phyloP scores from a whole-genome alignment of 2,113 vertebrate genomes.

The Cinclus mexicanus region DNA sequence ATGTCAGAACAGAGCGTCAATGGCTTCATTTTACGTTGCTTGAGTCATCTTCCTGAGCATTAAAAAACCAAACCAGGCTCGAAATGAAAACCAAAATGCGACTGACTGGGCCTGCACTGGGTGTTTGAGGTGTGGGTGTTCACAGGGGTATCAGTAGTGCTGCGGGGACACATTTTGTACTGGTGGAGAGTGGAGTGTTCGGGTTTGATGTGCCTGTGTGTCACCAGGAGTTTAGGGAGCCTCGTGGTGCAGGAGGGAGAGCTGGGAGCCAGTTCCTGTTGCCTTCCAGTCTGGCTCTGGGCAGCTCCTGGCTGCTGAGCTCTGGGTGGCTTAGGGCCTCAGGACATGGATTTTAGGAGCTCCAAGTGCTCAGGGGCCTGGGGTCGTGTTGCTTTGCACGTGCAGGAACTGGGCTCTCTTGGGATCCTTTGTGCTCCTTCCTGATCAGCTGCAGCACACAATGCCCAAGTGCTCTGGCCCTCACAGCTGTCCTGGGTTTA shows the following conservation, averaged over 20 bases:
- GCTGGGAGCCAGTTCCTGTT: fast-evolving
- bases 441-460: background rate
- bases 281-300: background rate
- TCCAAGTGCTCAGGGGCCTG: background rate
- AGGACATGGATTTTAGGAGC: background rate
- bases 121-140: background rate
- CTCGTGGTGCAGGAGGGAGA: background rate
- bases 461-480: fast-evolving
- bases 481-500: background rate
- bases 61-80: background rate
- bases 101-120: background rate
- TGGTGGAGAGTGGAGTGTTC: fast-evolving
- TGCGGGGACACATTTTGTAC: background rate
- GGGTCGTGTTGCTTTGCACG: background rate
- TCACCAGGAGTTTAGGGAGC: background rate
- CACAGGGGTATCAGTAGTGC: background rate
- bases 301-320: background rate
- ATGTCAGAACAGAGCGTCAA: background rate
- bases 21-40: background rate
- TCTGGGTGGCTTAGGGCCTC: background rate
- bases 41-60: constrained; percentile 6
- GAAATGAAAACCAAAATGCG: background rate
- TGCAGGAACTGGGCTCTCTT: background rate
- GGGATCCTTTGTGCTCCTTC: constrained; percentile 43
- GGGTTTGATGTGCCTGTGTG: fast-evolving